Base-by-base conservation (phyloP, 2,797 vertebrate species). In the Acrossocheilus fasciatus region DNA sequence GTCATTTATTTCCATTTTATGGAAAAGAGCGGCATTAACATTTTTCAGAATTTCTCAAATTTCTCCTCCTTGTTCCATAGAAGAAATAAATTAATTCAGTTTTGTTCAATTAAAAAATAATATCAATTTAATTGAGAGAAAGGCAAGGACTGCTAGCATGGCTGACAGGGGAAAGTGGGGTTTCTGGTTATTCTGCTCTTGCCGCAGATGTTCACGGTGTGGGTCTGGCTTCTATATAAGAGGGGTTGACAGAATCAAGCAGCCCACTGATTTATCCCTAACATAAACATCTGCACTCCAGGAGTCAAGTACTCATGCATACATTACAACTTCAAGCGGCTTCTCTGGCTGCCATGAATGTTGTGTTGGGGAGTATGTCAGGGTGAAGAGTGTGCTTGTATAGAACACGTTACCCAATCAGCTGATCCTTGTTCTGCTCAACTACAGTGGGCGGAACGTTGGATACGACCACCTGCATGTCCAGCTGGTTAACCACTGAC, bases 401-500 rank as follows among this genome's bases (percentile, higher is more conserved):
- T 81, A 36, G 30, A 69, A 52, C 20, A 1, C 43, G 39, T 97
- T 97, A 99, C 98, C 97, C 94, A 88, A 98, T 96, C 68, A 99
- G 95, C 15, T 96, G 96, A 72, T 98, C 96, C 92, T 99, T 99
- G 93, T 97, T 98, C 93, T 98, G 96, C 87, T 99, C 98, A 94
- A 99, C 97, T 9, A 97, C 95, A 0, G 98, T 99, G 23, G 98
- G 98, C 52, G 98, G 96, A 43, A 99, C 97, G 0, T 98, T 99
- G 52, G 97, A 99, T 81, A 99, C 98, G 6, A 99, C 96, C 91
- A 99, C 98, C 91, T 99, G 98, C 98, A 99, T 99, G 92, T 99
- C 98, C 93, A 99, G 91, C 93, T 98, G 98, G 93, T 99, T 99
- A 91, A 99, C 98, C 57, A 99, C 98, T 2, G 98, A 99, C 84